A percentile compares a stretch with the other conserved stretches of the same genome.
Conservation (phyloP, 2,797 vertebrate genomes). For the Hoplostethus atlanticus region DNA sequence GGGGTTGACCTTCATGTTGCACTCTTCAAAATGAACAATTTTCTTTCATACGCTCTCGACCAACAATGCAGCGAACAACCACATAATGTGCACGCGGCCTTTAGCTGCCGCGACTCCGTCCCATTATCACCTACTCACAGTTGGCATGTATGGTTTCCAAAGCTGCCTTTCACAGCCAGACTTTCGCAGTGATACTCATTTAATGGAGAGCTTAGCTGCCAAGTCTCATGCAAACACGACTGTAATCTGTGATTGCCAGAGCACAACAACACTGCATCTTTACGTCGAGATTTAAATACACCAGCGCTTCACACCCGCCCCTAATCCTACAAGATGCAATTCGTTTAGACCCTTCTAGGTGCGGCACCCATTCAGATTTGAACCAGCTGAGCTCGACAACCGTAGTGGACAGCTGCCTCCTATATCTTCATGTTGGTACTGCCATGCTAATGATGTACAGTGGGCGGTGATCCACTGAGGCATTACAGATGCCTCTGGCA, state of each 20-base stretch:
- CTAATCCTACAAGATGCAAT: background rate
- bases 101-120: conserved; percentile 47
- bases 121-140: conserved; percentile 69
- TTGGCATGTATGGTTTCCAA: conserved; percentile 45
- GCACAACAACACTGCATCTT: conserved; percentile 34
- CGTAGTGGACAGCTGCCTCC: conserved; percentile 51
- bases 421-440: conserved; percentile 33
- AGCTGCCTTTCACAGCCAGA: conserved; percentile 56
- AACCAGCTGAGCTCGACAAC: conserved; percentile 24
- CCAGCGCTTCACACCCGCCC: background rate
- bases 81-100: conserved; percentile 42
- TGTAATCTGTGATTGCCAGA: conserved; percentile 45
- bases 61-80: conserved; percentile 15
- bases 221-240: conserved; percentile 45
- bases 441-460: conserved; percentile 68
- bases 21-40: background rate
- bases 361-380: background rate
- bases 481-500: conserved; percentile 56
- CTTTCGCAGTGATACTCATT: conserved; percentile 47
- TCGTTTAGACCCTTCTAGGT: conserved; percentile 12
- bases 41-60: background rate
- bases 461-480: conserved; percentile 62
- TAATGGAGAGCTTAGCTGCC: conserved; percentile 39
- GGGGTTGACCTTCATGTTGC: background rate
- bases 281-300: conserved; percentile 36